These are phyloP conservation scores for Melitaea athalia DNA, from an alignment of 2,888 invertebrate species.

Conservation along the genomic window DNA sequence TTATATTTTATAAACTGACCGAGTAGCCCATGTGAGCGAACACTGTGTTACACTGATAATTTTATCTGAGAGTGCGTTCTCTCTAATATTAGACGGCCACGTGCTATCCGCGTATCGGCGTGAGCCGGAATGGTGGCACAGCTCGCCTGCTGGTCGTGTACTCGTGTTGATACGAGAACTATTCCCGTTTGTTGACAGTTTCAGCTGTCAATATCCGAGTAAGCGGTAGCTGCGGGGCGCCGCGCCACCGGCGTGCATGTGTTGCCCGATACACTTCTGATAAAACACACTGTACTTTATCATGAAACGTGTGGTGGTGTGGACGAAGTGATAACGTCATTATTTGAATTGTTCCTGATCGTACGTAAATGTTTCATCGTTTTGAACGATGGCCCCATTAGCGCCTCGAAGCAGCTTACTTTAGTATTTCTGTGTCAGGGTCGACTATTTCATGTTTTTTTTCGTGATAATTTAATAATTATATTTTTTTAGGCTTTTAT, in stretches of 20 bases:
- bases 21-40: slow-evolving; percentile 55
- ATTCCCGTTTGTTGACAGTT: slow-evolving; percentile 65
- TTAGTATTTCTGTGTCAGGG: slow-evolving; percentile 24
- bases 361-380: slow-evolving; percentile 32
- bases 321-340: slow-evolving; percentile 67
- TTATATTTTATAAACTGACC: slow-evolving; percentile 50
- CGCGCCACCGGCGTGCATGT: slow-evolving; percentile 51
- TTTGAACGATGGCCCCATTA: slow-evolving; percentile 7
- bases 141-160: slow-evolving; percentile 37
- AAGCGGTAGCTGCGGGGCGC: slow-evolving; percentile 52
- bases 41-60: slow-evolving; percentile 51
- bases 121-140: slow-evolving; percentile 65
- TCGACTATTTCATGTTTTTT: not conserved
- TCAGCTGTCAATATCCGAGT: slow-evolving; percentile 61
- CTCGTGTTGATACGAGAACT: slow-evolving; percentile 50
- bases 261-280: slow-evolving; percentile 51
- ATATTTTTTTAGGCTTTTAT: not conserved
- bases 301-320: slow-evolving; percentile 56
- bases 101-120: slow-evolving; percentile 70
- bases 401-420: slow-evolving; percentile 17
- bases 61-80: slow-evolving; percentile 49
- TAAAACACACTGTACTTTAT: slow-evolving; percentile 62
- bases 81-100: slow-evolving; percentile 73
- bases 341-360: slow-evolving; percentile 29
- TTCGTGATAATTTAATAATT: not conserved